A percentile compares a stretch with the other conserved stretches of the same genome.
Conservation (phyloP, 2,888 invertebrate genomes). For the Catocala sponsa region DNA sequence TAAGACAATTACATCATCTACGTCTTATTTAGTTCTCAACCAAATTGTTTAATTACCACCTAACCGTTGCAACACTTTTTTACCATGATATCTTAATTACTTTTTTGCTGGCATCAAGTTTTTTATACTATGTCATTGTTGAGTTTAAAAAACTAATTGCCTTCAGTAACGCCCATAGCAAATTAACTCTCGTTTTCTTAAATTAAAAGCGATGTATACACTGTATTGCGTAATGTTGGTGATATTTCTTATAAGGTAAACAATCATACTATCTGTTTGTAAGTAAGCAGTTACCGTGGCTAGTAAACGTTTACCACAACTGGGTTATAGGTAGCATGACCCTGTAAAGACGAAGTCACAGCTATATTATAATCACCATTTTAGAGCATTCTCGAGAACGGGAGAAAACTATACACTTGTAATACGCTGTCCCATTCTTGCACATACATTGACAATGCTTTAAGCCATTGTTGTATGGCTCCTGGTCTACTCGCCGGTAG, state of each 20-base stretch:
- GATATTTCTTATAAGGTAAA: neutral
- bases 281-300: too few relatives aligned
- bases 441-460: too few relatives aligned
- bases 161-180: conserved; percentile 32
- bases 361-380: too few relatives aligned
- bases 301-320: too few relatives aligned
- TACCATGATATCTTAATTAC: conserved; percentile 30
- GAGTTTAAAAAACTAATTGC: conserved; percentile 42
- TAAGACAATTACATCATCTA: conserved; percentile 6
- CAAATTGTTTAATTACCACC: conserved; percentile 9
- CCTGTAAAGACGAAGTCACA: too few relatives aligned
- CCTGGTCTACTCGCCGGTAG: too few relatives aligned
- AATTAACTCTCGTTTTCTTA: conserved; percentile 26
- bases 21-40: neutral
- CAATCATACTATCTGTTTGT: too few relatives aligned
- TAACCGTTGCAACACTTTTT: conserved; percentile 10
- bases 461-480: too few relatives aligned
- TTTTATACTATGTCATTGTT: conserved; percentile 38
- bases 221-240: conserved; percentile 2
- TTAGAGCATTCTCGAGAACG: too few relatives aligned
- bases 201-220: conserved; percentile 6
- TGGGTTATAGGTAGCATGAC: too few relatives aligned
- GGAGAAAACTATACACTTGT: too few relatives aligned
- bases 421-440: too few relatives aligned
- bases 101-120: conserved; percentile 34